A percentile compares a stretch with the other conserved stretches of the same genome.
Conservation (phyloP, 1,140 invertebrate genomes). For the Hycleus cichorii region DNA sequence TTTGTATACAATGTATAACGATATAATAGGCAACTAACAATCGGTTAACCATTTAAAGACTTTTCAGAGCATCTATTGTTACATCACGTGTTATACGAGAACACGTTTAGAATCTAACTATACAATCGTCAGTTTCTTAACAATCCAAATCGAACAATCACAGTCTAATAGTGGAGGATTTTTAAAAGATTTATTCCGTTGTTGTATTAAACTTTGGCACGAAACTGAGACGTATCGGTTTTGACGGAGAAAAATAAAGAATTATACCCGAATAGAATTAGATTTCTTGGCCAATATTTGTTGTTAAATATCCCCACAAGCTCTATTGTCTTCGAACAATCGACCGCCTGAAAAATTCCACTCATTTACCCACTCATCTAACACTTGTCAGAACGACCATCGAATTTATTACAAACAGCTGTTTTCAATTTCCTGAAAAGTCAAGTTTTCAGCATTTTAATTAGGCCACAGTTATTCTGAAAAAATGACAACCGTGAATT, state of each 20-base stretch:
- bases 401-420: too few relatives aligned
- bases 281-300: not conserved
- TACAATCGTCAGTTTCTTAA: not conserved
- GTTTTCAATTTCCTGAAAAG: too few relatives aligned
- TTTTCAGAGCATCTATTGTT: conserved; percentile 16
- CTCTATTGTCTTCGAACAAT: too few relatives aligned
- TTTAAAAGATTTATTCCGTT: not conserved
- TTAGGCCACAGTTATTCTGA: too few relatives aligned
- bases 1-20: conserved; percentile 22
- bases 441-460: too few relatives aligned
- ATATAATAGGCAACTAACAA: conserved; percentile 9
- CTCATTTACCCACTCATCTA: too few relatives aligned
- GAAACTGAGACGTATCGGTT: not conserved
- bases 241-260: not conserved
- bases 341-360: too few relatives aligned
- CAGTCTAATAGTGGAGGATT: too few relatives aligned
- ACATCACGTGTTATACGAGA: conserved; percentile 13
- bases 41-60: conserved; percentile 21
- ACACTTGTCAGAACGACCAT: too few relatives aligned
- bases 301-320: too few relatives aligned
- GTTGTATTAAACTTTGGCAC: not conserved
- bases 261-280: not conserved
- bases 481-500: too few relatives aligned
- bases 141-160: too few relatives aligned
- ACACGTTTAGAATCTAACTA: not conserved